phyloP scores from a whole-genome alignment of 2,797 vertebrate species.

The Cryptoblepharus egeriae region DNA sequence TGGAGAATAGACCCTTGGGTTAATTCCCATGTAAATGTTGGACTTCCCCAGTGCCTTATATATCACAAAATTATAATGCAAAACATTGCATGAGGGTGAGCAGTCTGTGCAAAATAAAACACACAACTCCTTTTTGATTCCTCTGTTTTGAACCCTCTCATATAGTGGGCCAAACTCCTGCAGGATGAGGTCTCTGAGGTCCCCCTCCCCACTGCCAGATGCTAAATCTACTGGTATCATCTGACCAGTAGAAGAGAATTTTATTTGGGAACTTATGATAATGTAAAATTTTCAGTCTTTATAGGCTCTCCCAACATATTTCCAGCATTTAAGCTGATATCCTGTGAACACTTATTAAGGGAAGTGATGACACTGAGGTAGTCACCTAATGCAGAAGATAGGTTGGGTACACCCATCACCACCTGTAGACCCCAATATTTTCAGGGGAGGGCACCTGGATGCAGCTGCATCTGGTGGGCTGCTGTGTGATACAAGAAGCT shows the following conservation, averaged over 20 bases:
- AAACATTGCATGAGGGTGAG: slow-evolving; percentile 1
- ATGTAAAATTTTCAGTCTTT: background rate
- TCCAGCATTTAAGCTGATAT: background rate
- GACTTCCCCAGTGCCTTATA: background rate
- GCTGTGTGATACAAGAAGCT: too few relatives aligned
- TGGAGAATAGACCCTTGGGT: background rate
- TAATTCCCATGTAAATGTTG: background rate
- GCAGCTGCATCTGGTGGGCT: too few relatives aligned
- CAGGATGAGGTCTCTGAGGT: background rate
- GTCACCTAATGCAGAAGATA: too few relatives aligned
- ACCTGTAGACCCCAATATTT: too few relatives aligned
- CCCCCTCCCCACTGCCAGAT: background rate
- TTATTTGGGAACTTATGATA: background rate
- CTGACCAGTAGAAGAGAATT: background rate
- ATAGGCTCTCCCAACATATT: background rate
- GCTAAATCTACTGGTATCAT: background rate
- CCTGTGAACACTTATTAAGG: slow-evolving; percentile 3
- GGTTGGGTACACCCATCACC: too few relatives aligned
- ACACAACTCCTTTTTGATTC: slow-evolving; percentile 5
- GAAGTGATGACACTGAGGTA: too few relatives aligned
- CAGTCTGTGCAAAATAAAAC: slow-evolving; percentile 23
- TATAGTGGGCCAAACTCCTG: background rate
- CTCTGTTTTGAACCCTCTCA: background rate
- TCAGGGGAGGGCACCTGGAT: too few relatives aligned
- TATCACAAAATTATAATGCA: background rate